Evolutionary conservation across 2,797 vertebrate genomes (phyloP), one percentile per base, ranked within the genome.

Genomic region (Channa striata): DNA sequence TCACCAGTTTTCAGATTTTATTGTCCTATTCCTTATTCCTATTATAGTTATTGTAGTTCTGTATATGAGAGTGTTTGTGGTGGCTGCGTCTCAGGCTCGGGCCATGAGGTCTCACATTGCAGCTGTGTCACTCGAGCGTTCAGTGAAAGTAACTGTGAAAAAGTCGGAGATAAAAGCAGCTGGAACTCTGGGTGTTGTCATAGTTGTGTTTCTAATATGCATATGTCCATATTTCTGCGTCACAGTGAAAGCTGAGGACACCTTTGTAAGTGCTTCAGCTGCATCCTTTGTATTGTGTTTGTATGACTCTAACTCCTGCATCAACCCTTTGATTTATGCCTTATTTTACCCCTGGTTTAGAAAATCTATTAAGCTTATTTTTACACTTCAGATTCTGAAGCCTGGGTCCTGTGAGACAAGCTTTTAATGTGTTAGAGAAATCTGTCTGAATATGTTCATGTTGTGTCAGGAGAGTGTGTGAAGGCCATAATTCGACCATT

Each of bases 191-290:
- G 54, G 49, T 6, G 14, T 60, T 11, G 44, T 71, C 6, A n/a
- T 77, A 1, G 13, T 46, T n/a, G 44, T 43, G 0, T 78, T 81
- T 70, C 49, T 89, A 6, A 3, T 71, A 1, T 60, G 49, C 16
- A 72, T 49, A 14, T 77, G 64, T 8, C 87, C 87, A 9, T 89
- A 75, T 78, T 68, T 71, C 39, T 49, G 59, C 9, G 48, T 57
- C 14, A 20, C 50, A n/a, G 53, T 84, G 11, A 14, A 21, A 6
- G 17, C 14, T 12, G 14, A 64, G 11, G 14, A 47, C 12, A 52
- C 13, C 4, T 2, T 19, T 3, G 1, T 64, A 2, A 57, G 8
- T 6, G 13, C 20, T 1, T 42, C 42, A 13, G 37, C 59, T 20
- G 13, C 25, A 11, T 17, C 5, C 4, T 6, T 47, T 54, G 44